Base-by-base conservation (phyloP, 2,888 invertebrate genomes). In the Gibbula magus region DNA sequence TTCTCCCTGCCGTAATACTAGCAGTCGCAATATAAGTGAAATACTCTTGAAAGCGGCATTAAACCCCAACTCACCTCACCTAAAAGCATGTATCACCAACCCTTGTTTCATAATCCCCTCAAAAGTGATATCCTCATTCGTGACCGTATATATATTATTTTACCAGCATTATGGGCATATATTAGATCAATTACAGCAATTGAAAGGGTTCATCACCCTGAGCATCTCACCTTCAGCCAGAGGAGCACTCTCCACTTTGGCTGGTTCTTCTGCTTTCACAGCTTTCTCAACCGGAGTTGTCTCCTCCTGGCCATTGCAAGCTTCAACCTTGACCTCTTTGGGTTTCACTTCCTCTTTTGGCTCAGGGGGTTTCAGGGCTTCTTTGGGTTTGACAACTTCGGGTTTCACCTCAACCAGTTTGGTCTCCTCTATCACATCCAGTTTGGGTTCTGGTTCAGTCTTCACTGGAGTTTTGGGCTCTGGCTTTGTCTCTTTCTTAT, bases 271-370 rank as follows among this genome's bases (percentile, higher is more conserved):
- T 20, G 32, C 61, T 7, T 25, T 77, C 5, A 25, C 39, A 45
- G 39, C 32, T 39, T 70, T 66, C 25, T 25, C 29, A 16, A 52
- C 39, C 16, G 35, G 22, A 32, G 51, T 45, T 52, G 35, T 70
- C 70, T 52, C 81, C 70, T 35, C 75, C 67, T 16, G 20, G 3
- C 70, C 70, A 70, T 70, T 70, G 39, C 32, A n/a, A 20, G n/a
- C n/a, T 67, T 73, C 81, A 29, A 70, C 66, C 56, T 61, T 61
- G 25, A 29, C 61, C 61, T 61, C 61, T 61, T 20, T 61, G 16
- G 29, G 29, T 61, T 61, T 61, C 29, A 29, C 61, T 61, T 61
- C 61, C 16, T 29, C 61, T 5, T 20, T 61, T 4, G 10, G 25
- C 22, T 61, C 29, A 16, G 25, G 25, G 20, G 61, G 61, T 25